Base-by-base conservation (phyloP, 2,113 vertebrate species). In the Scomber colias region DNA sequence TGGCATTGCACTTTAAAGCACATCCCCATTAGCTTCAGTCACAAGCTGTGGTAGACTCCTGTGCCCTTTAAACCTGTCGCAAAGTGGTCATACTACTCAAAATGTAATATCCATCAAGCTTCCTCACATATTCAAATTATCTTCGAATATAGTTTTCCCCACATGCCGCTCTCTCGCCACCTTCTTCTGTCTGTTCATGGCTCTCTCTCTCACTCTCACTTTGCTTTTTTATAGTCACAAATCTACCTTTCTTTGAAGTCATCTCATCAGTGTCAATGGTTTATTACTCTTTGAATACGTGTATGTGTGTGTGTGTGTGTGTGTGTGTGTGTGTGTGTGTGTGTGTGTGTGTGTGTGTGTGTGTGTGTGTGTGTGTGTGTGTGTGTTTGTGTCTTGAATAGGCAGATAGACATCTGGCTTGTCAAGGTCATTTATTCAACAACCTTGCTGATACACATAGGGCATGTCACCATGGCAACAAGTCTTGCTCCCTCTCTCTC, bases 401-500 rank as follows among this genome's bases (percentile, higher is more conserved):
- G 59, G 71, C 72, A 71, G 84, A 89, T 63, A 91, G 86, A 88
- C 86, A 92, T 90, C 90, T 90, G 86, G 82, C 77, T 89, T 86
- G 85, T 87, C 91, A 90, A 91, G 92, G 91, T 93, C 90, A 93
- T 93, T 90, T 90, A 92, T 92, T 92, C 87, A 90, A 88, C 84
- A 89, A 87, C 87, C 81, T 76, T 61, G 81, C 86, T 89, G 75
- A 75, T 91, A 89, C 86, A 89, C 83, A 73, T 73, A 76, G 80
- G 86, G 85, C 4, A 24, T 91, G 92, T 93, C 87, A 77, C 91
- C 92, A 93, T 93, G 86, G 92, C 82, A 91, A 93, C 91, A 80
- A 77, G 88, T 87, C 87, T 66, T 35, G 71, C 86, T 84, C 75
- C 71, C 66, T 74, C 55, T 79, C 24, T 79, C 79, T 77, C 64